These are phyloP conservation scores for Callocephalon fimbriatum DNA, from an alignment of 2,113 vertebrate genomes.

Conservation along the genomic window DNA sequence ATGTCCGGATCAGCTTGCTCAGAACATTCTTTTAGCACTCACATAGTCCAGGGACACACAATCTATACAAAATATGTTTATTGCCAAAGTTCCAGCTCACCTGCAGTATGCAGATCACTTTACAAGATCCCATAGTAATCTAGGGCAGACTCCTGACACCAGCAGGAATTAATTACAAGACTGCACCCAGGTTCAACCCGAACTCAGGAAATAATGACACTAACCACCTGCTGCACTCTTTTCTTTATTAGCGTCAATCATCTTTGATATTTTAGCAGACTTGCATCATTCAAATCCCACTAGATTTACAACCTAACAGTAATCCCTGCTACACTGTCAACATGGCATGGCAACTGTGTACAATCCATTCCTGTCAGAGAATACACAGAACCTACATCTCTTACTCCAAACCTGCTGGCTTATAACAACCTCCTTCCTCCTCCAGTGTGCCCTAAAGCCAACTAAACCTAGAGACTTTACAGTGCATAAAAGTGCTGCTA, in stretches of 20 bases:
- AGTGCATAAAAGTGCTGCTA: not conserved
- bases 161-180: not conserved
- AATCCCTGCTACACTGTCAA: not conserved
- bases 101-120: not conserved
- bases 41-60: not conserved
- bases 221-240: not conserved
- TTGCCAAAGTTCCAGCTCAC: not conserved
- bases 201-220: not conserved
- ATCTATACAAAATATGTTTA: not conserved
- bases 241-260: not conserved
- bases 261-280: not conserved
- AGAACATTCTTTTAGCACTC: not conserved
- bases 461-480: not conserved
- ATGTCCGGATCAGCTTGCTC: not conserved
- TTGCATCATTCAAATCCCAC: not conserved
- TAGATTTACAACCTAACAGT: not conserved
- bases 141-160: not conserved
- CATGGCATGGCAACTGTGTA: not conserved
- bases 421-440: not conserved
- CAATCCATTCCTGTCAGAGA: not conserved
- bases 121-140: not conserved
- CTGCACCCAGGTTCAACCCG: not conserved
- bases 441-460: not conserved
- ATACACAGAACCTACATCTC: not conserved
- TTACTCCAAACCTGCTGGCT: not conserved